These are phyloP conservation scores for Nemotelus nigrinus DNA, from an alignment of 2,888 invertebrate genomes.

Conservation along the genomic window DNA sequence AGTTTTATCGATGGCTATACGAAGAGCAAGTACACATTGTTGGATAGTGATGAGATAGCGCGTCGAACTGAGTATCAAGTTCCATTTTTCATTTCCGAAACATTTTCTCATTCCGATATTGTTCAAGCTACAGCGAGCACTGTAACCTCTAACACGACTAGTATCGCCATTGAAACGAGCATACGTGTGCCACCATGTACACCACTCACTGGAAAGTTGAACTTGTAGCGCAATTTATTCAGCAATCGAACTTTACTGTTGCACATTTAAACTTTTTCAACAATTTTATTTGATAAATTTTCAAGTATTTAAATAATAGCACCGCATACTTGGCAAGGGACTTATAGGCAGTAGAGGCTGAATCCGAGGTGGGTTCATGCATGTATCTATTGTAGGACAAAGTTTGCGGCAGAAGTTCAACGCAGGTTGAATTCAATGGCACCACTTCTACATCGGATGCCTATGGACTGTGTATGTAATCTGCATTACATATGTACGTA, in stretches of 20 bases:
- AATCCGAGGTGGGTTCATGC: background rate
- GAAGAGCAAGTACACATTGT: background rate
- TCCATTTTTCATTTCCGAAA: too few relatives aligned
- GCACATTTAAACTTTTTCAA: conserved; percentile 24
- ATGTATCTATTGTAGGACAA: conserved; percentile 12
- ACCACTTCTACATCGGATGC: background rate
- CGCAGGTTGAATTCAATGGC: conserved; percentile 36
- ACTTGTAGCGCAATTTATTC: background rate
- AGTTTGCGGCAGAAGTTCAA: conserved; percentile 28
- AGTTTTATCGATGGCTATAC: too few relatives aligned
- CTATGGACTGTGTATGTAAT: background rate
- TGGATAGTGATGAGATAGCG: background rate
- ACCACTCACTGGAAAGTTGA: background rate
- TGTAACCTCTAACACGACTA: background rate
- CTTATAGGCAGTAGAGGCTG: too few relatives aligned
- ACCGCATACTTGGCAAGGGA: background rate
- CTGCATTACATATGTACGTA: background rate
- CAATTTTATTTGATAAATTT: conserved; percentile 3
- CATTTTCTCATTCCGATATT: background rate
- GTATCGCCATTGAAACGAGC: background rate
- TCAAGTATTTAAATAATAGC: background rate
- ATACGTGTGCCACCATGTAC: conserved; percentile 9
- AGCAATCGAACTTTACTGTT: conserved; percentile 15
- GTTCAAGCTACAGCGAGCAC: background rate
- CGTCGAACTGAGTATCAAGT: too few relatives aligned